These are phyloP conservation scores for Galagoides demidoff DNA, from an alignment of 2,797 vertebrate genomes.

Conservation along the genomic window DNA sequence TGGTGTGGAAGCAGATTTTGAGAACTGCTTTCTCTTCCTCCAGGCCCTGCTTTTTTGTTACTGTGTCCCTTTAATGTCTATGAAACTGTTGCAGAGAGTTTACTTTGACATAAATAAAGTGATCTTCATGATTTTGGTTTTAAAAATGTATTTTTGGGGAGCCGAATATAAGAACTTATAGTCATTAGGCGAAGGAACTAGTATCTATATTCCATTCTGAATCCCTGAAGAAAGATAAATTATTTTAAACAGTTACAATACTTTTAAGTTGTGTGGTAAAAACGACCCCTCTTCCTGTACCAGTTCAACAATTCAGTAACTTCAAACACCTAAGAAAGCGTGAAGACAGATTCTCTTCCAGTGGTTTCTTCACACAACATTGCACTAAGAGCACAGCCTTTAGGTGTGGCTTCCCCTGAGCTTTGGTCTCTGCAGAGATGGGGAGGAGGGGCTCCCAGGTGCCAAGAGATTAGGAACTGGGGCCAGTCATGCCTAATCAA, in stretches of 20 bases:
- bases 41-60: neutral
- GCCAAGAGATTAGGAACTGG: neutral
- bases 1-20: constrained; percentile 28
- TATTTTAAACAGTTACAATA: constrained; percentile 10
- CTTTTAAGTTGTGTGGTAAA: constrained; percentile 69
- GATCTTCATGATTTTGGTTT: constrained; percentile 61
- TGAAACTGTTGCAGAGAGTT: constrained; percentile 42
- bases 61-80: neutral
- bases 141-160: constrained; percentile 52
- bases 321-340: constrained; percentile 78
- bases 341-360: constrained; percentile 65
- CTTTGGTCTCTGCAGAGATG: neutral
- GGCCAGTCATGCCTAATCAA: neutral
- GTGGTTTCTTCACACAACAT: constrained; percentile 37
- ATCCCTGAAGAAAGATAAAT: constrained; percentile 69
- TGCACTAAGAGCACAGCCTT: neutral
- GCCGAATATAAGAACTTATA: neutral
- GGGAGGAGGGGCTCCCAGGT: neutral
- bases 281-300: constrained; percentile 60
- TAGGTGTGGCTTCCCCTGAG: neutral
- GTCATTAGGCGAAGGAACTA: neutral
- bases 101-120: constrained; percentile 74
- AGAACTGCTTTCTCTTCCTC: neutral
- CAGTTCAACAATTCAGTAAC: constrained; percentile 71
- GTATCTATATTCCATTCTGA: neutral